Base-by-base conservation (phyloP, 2,797 vertebrate species). In the Bradypus variegatus region DNA sequence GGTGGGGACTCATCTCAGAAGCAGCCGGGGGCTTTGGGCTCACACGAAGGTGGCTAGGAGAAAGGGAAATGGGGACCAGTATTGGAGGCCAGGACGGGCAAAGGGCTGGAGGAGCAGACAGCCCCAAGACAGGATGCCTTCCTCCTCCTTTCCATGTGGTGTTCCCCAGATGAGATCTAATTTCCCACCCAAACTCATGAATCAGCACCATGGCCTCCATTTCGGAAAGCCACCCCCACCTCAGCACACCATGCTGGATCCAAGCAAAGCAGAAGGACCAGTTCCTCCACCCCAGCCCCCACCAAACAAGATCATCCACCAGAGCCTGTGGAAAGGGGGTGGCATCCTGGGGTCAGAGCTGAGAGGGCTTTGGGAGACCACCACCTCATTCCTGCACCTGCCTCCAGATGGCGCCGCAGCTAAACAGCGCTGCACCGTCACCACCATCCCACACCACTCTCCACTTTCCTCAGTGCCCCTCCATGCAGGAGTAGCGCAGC, bases 321-420 rank as follows among this genome's bases (percentile, higher is more conserved):
- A 29, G 31, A 33, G 3, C 36, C 31, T 16, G 21, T 7, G 1
- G n/a, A 3, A 19, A n/a, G 27, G 13, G 41, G n/a, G 38, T 16
- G 29, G 38, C 31, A 27, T 18, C 53, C 64, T 25, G 38, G 3
- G 53, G 9, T 36, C 81, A 10, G 38, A 21, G 14, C 50, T 12
- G 31, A 50, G 75, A 78, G 6, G 9, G 31, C 21, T 18, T 25
- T 5, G 27, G 36, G 5, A 62, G 5, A 12, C 19, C 8, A 0
- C 69, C 0, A 5, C 62, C 75, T 4, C 0, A 13, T 14, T 27
- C 50, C 4, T 1, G 0, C 15, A 9, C 11, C 62, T 1, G 6
- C 81, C 82, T 65, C 41, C 27, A 33, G 64, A 2, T 13, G 53
- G 55, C 13, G 2, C 69, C 41, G 38, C 48, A 29, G 23, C 33